Evolutionary conservation across 2,888 invertebrate genomes (phyloP), one percentile per base, ranked within the genome.

Genomic region (Sthenelais limicola): DNA sequence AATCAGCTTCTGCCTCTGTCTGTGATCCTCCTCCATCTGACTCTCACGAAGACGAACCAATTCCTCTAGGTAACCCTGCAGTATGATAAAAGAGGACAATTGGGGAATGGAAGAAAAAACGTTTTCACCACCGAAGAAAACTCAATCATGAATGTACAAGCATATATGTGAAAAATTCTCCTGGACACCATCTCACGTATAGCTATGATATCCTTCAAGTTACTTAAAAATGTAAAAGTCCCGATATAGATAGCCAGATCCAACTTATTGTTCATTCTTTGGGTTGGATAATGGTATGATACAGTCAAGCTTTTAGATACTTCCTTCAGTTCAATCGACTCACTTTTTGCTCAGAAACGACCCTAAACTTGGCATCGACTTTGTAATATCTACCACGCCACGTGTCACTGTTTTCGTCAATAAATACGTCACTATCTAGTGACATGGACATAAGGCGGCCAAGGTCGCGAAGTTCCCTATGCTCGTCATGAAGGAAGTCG

Each of bases 341-440:
- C 52, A 83, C 84, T 81, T 84, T 84, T 66, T 84, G 84, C 73
- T 84, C 84, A 66, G 74, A 77, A 24, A 79, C 74, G 12, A 73
- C 74, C 49, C 78, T 78, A 67, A 78, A 80, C 62, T 80, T 80
- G 43, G 76, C 74, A 67, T 81, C 80, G n/a, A 83, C 74, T 5
- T 76, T 75, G 30, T 76, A 73, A 72, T 74, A 80, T 43, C 75
- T 78, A 4, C 71, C 74, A 15, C 75, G 49, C 79, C 78, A 78
- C 0, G 73, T 54, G 35, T 78, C 74, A 35, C 75, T 66, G 43
- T 74, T 30, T 52, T 69, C 71, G 35, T 70, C 70, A 5, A 51
- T 51, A 18, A 70, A 38, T 1, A 70, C 56, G 28, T 70, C 70
- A 38, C 52, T 52, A 38, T 62, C 62, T 9, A 62, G 62, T 18